phyloP scores from a whole-genome alignment of 2,888 invertebrate genomes.

The Torymus texanus region DNA sequence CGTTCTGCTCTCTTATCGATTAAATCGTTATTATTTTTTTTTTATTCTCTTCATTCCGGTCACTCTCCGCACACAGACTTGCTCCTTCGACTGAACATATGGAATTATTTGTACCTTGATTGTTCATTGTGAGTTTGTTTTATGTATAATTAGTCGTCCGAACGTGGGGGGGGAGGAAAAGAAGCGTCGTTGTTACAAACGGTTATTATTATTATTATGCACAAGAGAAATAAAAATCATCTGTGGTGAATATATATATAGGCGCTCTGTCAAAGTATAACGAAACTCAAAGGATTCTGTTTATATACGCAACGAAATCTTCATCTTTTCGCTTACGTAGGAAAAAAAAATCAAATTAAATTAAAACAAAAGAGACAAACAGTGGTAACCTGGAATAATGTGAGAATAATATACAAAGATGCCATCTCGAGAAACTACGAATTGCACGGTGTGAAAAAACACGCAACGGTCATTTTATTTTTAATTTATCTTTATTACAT shows the following conservation, averaged over 20 bases:
- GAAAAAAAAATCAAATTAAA: background rate
- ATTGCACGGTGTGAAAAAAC: conserved; percentile 42
- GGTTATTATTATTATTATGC: conserved; percentile 1
- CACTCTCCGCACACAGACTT: conserved; percentile 56
- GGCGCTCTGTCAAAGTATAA: too few species aligned
- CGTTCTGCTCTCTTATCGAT: conserved; percentile 20
- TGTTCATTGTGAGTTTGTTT: conserved; percentile 23
- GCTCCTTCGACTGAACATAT: conserved; percentile 54
- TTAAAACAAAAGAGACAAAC: conserved; percentile 8
- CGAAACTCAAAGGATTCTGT: too few species aligned
- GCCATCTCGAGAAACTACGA: conserved; percentile 35
- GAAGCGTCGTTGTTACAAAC: background rate
- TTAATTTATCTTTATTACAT: conserved; percentile 8
- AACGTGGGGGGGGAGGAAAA: conserved; percentile 1
- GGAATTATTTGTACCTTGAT: conserved; percentile 57
- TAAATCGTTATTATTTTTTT: conserved; percentile 52
- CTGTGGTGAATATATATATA: too few species aligned
- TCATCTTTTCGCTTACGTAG: too few species aligned
- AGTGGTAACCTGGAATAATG: conserved; percentile 37
- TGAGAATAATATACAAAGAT: conserved; percentile 36
- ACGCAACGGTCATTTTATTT: conserved; percentile 34
- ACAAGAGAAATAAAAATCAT: background rate
- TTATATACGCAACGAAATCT: too few species aligned
- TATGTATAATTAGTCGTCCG: conserved; percentile 20
- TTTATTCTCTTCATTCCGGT: conserved; percentile 59